Evolutionary conservation across 2,797 vertebrate genomes (phyloP), one percentile per base, ranked within the genome.

Genomic region (Spinibarbus caldwelli): DNA sequence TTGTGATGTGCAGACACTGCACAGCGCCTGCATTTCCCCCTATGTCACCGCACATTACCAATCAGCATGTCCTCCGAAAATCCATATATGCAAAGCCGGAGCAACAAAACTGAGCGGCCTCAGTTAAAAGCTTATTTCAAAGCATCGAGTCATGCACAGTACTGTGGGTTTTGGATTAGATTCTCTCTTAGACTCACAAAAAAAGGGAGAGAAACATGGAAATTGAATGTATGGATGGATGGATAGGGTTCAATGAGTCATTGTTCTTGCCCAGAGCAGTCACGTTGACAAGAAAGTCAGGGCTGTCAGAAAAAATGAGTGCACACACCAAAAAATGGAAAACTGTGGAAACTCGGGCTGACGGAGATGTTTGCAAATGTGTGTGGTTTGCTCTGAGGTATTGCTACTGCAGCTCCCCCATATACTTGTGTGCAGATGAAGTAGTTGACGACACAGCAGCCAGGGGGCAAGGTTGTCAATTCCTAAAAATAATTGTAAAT

Each of bases 301-400:
- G 64, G 34, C 83, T 80, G 83, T 80, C 83, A 80, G 54, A 62
- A 45, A 38, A 36, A 86, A 68, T 45, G 14, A 68, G 72, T 47
- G 5, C 59, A 52, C 34, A 41, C n/a, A 59, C 29, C 19, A 78
- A 43, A 79, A 70, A 85, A 59, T 0, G 1, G 7, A 59, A 29
- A 57, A 41, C 15, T 45, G 31, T 43, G 14, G 11, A n/a, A 75
- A 77, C 21, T 15, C 21, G 5, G 29, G 66, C 64, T 31, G 29
- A 54, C 2, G 34, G 19, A 68, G 62, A 84, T 38, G 9, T 23
- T 66, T 66, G 21, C 26, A 23, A 9, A 5, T 47, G 45, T 77
- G 31, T 34, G 47, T 52, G 38, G 14, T 23, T 72, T 72, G 49
- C 10, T 59, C 19, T 34, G 21, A 47, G 12, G 43, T 49, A 67